Conservation (phyloP, 1,140 invertebrate species). For the Forficula auricularia region DNA sequence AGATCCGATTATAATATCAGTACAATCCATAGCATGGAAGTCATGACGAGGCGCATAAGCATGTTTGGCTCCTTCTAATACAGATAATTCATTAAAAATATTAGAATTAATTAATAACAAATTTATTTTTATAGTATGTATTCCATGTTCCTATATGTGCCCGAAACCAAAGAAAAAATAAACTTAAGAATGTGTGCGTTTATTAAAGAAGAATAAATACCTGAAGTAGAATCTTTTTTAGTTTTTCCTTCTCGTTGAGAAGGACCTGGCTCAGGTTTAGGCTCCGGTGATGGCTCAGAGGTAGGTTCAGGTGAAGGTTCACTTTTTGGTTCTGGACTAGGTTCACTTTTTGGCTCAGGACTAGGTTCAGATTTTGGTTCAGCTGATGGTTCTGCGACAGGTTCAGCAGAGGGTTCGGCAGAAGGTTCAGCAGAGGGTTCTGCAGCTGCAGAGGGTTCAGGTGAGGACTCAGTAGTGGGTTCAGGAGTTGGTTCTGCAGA, state of each 20-base stretch:
- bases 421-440: slow-evolving; percentile 11
- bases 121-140: background rate
- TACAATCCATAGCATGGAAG: slow-evolving; percentile 88
- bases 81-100: slow-evolving; percentile 6
- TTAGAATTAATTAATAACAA: background rate
- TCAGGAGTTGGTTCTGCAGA: slow-evolving; percentile 13
- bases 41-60: slow-evolving; percentile 60
- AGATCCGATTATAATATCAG: slow-evolving; percentile 78
- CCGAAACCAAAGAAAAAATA: background rate
- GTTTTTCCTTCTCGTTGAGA: slow-evolving; percentile 5
- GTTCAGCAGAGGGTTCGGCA: slow-evolving; percentile 17
- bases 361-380: slow-evolving; percentile 14
- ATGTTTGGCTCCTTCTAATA: slow-evolving; percentile 22
- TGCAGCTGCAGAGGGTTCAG: slow-evolving; percentile 17
- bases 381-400: slow-evolving; percentile 15
- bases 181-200: background rate
- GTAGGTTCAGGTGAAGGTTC: slow-evolving; percentile 11
- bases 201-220: background rate
- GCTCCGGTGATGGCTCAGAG: slow-evolving; percentile 10
- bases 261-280: slow-evolving; percentile 11
- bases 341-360: slow-evolving; percentile 10
- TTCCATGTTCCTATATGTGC: background rate
- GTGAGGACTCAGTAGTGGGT: slow-evolving; percentile 9
- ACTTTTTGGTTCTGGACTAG: background rate
- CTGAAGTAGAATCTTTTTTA: slow-evolving; percentile 1